Conservation (phyloP, 2,888 invertebrate genomes). For the Abrostola triplasia region DNA sequence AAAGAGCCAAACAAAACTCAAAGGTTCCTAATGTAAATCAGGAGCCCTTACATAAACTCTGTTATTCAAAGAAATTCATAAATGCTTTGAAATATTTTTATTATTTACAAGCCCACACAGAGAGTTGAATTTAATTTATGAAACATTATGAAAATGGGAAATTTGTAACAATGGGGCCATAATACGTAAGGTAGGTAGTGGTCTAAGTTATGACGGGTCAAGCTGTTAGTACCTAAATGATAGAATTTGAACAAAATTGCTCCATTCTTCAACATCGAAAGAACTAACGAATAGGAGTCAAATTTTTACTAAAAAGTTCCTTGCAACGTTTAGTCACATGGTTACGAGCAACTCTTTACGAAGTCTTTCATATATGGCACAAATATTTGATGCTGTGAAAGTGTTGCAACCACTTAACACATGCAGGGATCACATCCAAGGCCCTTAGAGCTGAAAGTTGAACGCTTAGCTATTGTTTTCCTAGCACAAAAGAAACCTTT, state of each 20-base stretch:
- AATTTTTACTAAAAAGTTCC: no score
- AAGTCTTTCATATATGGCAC: not conserved
- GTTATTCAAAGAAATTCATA: not conserved
- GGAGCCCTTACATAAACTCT: not conserved
- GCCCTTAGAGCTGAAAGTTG: not conserved
- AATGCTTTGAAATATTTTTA: not conserved
- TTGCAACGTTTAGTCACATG: no score
- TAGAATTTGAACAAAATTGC: no score
- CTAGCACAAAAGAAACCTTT: conserved; percentile 5
- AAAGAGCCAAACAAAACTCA: not conserved
- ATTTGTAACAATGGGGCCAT: no score
- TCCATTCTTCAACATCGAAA: no score
- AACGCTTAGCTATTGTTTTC: conserved; percentile 1
- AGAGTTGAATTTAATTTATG: no score
- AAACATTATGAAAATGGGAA: no score
- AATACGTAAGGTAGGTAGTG: no score
- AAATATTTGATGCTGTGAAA: not conserved
- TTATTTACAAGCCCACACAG: no score
- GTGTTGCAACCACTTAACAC: not conserved
- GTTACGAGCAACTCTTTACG: not conserved
- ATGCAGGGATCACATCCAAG: not conserved
- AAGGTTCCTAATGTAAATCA: not conserved
- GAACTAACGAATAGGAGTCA: no score
- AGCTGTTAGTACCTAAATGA: no score
- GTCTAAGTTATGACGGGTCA: no score